Conservation (phyloP, 2,888 invertebrate species). For the Linyphia triangularis region DNA sequence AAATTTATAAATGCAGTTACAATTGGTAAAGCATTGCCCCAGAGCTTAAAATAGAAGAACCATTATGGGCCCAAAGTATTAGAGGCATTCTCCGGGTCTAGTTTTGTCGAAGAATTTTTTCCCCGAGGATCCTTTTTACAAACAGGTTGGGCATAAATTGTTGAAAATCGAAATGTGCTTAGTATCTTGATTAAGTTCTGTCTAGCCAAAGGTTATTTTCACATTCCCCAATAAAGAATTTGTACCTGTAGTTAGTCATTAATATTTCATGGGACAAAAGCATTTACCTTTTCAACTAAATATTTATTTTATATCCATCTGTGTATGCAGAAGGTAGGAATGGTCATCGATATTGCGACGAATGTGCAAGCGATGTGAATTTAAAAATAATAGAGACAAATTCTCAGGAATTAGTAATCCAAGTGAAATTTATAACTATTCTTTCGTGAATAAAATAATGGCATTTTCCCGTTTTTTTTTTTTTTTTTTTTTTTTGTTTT, state of each 20-base stretch:
- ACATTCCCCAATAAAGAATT: not conserved
- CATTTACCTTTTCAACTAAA: too few relatives aligned
- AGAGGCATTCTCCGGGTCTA: conserved; percentile 8
- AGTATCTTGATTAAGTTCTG: not conserved
- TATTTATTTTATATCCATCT: too few relatives aligned
- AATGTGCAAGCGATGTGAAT: too few relatives aligned
- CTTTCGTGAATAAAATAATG: too few relatives aligned
- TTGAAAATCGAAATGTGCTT: conserved; percentile 35
- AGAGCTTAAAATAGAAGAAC: not conserved
- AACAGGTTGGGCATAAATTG: conserved; percentile 44
- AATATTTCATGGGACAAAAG: not conserved
- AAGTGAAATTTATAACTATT: too few relatives aligned
- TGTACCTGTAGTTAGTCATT: not conserved
- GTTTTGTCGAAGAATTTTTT: conserved; percentile 1
- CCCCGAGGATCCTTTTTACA: conserved; percentile 1
- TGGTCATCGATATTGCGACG: too few relatives aligned
- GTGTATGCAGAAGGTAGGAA: too few relatives aligned
- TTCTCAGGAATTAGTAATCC: too few relatives aligned
- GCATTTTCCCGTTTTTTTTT: too few relatives aligned
- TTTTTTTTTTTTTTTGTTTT: too few relatives aligned
- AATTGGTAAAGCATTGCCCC: not conserved
- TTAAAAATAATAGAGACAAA: too few relatives aligned
- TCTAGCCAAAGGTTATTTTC: not conserved
- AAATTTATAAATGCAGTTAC: not conserved
- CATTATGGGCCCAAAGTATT: too few relatives aligned